phyloP scores from a whole-genome alignment of 2,113 vertebrate species.

The Phodopus roborovskii region DNA sequence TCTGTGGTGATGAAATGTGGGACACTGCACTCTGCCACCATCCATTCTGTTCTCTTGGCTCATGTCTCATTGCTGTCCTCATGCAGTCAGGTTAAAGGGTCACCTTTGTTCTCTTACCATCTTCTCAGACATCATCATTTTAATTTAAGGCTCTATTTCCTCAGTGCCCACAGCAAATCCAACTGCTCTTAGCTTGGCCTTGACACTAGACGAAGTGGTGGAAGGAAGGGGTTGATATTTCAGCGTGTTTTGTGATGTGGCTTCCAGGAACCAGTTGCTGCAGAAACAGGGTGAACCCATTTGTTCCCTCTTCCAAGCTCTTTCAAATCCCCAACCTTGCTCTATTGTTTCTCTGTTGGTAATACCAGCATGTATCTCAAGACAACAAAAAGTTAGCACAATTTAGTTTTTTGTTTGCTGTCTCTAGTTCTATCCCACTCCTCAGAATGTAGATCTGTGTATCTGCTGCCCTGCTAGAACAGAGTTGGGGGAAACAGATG shows the following conservation, averaged over 20 bases:
- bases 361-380: not conserved
- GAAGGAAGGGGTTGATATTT: not conserved
- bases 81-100: not conserved
- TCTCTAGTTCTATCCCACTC: not conserved
- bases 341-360: not conserved
- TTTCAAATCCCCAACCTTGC: not conserved
- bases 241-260: not conserved
- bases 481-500: not conserved
- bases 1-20: not conserved
- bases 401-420: not conserved
- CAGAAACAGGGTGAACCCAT: not conserved
- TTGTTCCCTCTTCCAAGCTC: not conserved
- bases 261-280: conserved; percentile 16
- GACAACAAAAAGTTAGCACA: not conserved
- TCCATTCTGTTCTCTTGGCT: not conserved
- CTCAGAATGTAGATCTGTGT: not conserved
- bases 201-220: not conserved
- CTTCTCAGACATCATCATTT: not conserved
- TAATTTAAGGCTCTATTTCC: not conserved
- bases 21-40: fast-evolving
- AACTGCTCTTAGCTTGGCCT: not conserved
- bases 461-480: not conserved
- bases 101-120: not conserved
- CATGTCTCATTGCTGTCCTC: not conserved
- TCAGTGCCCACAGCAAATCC: not conserved